Evolutionary conservation across 1,140 invertebrate genomes (phyloP).

Genomic region (Procambarus clarkii): DNA sequence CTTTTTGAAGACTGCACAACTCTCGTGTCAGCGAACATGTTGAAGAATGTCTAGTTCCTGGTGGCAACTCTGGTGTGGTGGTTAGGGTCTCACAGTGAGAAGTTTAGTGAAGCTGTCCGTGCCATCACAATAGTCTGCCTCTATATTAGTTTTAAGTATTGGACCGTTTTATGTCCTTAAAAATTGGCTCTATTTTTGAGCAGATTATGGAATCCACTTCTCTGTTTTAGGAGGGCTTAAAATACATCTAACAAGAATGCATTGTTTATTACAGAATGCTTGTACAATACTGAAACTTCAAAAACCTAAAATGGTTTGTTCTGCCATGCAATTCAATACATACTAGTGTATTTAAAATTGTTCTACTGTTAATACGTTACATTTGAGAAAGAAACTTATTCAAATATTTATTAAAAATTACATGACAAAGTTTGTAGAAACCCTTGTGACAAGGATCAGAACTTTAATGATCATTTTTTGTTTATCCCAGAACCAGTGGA

Average conservation of each 20-base stretch:
- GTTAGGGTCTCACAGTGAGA: slow-evolving; percentile 68
- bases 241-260: background rate
- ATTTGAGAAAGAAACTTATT: background rate
- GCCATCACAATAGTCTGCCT: slow-evolving; percentile 19
- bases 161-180: slow-evolving; percentile 46
- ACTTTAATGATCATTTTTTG: background rate
- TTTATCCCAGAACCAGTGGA: background rate
- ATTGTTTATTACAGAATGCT: background rate
- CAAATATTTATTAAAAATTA: background rate
- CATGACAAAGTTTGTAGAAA: background rate
- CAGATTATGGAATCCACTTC: slow-evolving; percentile 56
- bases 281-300: no score
- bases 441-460: background rate
- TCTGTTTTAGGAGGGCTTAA: slow-evolving; percentile 50
- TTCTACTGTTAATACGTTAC: no score
- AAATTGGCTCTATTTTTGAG: slow-evolving; percentile 46
- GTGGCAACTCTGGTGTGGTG: slow-evolving; percentile 48
- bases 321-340: no score
- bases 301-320: background rate
- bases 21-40: background rate
- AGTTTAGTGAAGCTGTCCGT: slow-evolving; percentile 44
- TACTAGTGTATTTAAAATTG: background rate
- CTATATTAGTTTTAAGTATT: slow-evolving; percentile 29
- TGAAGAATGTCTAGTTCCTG: background rate
- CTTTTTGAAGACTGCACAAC: no score